These are phyloP conservation scores for Hippocampus abdominalis DNA, from an alignment of 2,113 vertebrate species.

Conservation along the genomic window DNA sequence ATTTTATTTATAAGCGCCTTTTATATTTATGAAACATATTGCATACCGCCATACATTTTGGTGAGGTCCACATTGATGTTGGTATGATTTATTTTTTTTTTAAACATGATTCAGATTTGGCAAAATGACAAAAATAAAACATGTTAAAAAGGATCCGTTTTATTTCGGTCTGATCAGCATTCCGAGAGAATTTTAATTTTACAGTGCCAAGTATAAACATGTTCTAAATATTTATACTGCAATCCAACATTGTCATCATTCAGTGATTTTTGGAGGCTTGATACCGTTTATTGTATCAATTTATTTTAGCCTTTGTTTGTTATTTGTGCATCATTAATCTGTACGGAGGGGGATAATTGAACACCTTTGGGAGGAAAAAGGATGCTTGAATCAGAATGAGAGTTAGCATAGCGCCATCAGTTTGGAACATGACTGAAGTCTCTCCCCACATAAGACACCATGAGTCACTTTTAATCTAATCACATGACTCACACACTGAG, in stretches of 20 bases:
- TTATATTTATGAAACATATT: not conserved
- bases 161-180: not conserved
- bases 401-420: conserved; percentile 25
- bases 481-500: conserved; percentile 34
- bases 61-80: not conserved
- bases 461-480: conserved; percentile 54
- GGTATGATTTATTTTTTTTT: not conserved
- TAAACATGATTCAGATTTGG: not conserved
- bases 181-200: too few species aligned
- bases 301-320: not conserved
- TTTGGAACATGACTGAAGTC: conserved; percentile 16
- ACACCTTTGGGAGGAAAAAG: not conserved
- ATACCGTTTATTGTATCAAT: not conserved
- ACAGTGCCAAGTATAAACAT: not conserved
- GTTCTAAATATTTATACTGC: too few species aligned
- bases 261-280: too few species aligned
- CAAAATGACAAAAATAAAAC: not conserved
- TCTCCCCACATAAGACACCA: not conserved
- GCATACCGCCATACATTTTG: not conserved
- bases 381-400: conserved; percentile 2
- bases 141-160: not conserved
- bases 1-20: too few species aligned
- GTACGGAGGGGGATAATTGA: not conserved
- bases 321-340: not conserved
- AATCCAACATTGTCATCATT: too few species aligned